Conservation (phyloP, 2,888 invertebrate species). For the Homarus gammarus region DNA sequence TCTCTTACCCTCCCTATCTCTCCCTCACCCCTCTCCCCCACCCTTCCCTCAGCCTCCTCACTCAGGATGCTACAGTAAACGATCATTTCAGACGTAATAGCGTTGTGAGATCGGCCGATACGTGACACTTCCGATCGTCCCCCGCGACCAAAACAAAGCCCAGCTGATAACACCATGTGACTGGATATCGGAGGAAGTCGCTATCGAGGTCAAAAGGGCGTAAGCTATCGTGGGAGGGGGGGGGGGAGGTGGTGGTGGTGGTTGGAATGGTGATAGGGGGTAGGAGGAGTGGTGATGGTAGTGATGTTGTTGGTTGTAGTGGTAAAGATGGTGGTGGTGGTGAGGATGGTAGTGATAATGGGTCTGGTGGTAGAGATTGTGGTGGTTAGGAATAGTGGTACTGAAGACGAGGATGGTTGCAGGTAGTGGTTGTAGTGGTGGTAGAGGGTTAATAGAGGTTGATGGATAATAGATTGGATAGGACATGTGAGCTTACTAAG, state of each 20-base stretch:
- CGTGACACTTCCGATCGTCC: conserved; percentile 39
- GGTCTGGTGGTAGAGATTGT: background rate
- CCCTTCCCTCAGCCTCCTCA: background rate
- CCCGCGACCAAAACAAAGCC: conserved; percentile 32
- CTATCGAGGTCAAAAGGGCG: conserved; percentile 19
- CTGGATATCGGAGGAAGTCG: conserved; percentile 32
- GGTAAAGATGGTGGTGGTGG: background rate
- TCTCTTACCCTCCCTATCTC: background rate
- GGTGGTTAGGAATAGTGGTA: background rate
- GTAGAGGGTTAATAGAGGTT: no score
- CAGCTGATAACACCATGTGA: conserved; percentile 22
- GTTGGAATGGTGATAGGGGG: background rate
- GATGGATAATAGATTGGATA: no score
- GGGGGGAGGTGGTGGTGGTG: background rate
- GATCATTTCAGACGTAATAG: conserved; percentile 12
- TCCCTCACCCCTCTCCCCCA: conserved; percentile 17
- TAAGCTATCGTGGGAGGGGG: background rate
- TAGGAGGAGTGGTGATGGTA: background rate
- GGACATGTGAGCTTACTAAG: no score
- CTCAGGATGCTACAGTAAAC: background rate
- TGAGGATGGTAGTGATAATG: background rate
- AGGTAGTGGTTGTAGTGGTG: no score
- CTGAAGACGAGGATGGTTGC: background rate
- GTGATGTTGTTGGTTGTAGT: background rate
- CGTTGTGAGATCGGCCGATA: conserved; percentile 29